These are phyloP conservation scores for Phoxinus phoxinus DNA, from an alignment of 2,113 vertebrate species.

Conservation along the genomic window DNA sequence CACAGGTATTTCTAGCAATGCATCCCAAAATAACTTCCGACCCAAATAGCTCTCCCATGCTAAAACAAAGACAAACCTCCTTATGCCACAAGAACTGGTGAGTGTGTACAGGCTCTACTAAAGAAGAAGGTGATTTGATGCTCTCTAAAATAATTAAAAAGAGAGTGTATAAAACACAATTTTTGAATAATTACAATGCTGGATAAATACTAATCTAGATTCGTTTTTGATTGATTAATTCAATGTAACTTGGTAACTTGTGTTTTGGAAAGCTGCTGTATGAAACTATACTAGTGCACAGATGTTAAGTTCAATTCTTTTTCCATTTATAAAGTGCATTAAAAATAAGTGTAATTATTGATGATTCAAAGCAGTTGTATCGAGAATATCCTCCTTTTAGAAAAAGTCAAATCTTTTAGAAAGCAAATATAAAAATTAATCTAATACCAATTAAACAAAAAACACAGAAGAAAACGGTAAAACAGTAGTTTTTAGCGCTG, in stretches of 20 bases:
- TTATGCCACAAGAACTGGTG: constrained; percentile 41
- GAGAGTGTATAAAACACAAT: background rate
- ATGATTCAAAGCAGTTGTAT: background rate
- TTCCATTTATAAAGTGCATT: background rate
- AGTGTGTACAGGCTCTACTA: background rate
- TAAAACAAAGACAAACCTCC: constrained; percentile 61
- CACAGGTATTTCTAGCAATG: constrained; percentile 79
- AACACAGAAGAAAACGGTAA: background rate
- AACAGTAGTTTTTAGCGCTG: background rate
- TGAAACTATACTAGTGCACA: background rate
- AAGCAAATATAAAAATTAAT: background rate
- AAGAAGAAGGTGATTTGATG: background rate
- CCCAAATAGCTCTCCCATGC: constrained; percentile 77
- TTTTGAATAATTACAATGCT: background rate
- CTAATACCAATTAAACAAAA: background rate
- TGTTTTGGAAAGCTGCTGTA: background rate
- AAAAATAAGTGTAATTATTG: background rate
- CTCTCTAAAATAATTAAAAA: background rate
- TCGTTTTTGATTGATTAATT: background rate
- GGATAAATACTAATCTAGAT: background rate
- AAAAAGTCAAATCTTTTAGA: background rate
- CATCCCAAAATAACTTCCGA: constrained; percentile 78
- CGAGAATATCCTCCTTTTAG: background rate
- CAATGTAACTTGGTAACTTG: background rate
- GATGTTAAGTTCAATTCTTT: background rate